phyloP scores from a whole-genome alignment of 35 echinoderm and acorn worm species.

The Ptychodera flava region DNA sequence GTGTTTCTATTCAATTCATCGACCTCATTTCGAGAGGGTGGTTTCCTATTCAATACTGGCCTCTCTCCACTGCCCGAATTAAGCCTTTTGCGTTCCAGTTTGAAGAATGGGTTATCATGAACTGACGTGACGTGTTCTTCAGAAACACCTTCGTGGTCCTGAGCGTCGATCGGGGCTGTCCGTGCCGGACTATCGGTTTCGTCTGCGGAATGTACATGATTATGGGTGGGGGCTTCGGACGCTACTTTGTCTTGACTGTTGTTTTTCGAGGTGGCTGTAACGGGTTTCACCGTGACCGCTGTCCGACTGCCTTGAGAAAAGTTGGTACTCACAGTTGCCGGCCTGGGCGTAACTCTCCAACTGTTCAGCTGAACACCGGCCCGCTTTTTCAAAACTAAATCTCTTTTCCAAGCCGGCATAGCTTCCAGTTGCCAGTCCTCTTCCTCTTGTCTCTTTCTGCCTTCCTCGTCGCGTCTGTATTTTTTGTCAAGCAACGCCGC shows the following conservation, averaged over 20 bases:
- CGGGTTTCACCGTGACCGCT: background rate
- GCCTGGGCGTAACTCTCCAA: background rate
- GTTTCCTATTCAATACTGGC: background rate
- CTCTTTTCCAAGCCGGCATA: slow-evolving; percentile 73
- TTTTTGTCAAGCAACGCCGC: slow-evolving; percentile 51
- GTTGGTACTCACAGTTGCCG: background rate
- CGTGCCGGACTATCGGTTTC: background rate
- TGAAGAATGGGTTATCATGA: slow-evolving; percentile 68
- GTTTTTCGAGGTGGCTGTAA: background rate
- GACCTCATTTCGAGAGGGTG: background rate
- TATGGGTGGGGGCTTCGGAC: background rate
- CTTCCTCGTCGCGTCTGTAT: slow-evolving; percentile 51
- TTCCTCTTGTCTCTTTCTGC: slow-evolving; percentile 37
- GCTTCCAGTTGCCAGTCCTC: slow-evolving; percentile 44
- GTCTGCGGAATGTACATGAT: background rate
- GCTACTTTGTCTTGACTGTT: background rate
- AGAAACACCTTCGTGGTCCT: slow-evolving; percentile 42
- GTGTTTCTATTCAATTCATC: background rate
- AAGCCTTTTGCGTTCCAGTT: slow-evolving; percentile 18
- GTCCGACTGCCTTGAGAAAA: background rate
- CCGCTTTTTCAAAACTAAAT: background rate
- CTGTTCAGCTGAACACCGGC: background rate
- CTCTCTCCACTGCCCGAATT: background rate
- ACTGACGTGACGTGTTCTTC: slow-evolving; percentile 78
- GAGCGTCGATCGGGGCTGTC: background rate